Conservation (phyloP, 2,888 invertebrate genomes). For the Biston stratarius region DNA sequence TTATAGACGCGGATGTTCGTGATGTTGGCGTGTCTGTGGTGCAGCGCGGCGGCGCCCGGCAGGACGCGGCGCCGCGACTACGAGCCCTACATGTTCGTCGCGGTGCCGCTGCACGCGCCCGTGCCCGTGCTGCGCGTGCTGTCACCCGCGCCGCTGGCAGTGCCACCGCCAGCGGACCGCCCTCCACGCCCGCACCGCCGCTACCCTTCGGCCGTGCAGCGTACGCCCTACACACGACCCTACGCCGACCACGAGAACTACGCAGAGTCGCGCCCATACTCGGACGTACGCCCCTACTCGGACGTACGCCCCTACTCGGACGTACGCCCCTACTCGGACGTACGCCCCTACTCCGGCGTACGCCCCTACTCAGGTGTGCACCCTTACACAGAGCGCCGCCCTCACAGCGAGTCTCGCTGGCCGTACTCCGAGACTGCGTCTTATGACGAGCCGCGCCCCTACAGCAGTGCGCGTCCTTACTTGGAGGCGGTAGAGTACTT, state of each 20-base stretch:
- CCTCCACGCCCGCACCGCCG: slow-evolving; percentile 31
- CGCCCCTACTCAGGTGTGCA: slow-evolving; percentile 25
- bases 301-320: slow-evolving; percentile 24
- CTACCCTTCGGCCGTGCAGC: slow-evolving; percentile 52
- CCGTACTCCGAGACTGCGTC: slow-evolving; percentile 22
- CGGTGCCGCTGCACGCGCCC: slow-evolving; percentile 71
- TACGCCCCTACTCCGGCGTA: slow-evolving; percentile 32
- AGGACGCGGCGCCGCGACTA: slow-evolving; percentile 59
- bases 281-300: slow-evolving; percentile 33
- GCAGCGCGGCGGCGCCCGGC: slow-evolving; percentile 47
- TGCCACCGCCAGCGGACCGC: slow-evolving; percentile 26
- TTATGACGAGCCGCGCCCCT: slow-evolving; percentile 39
- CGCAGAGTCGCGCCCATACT: slow-evolving; percentile 33
- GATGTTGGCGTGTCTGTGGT: slow-evolving; percentile 50
- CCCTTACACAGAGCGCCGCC: slow-evolving; percentile 37
- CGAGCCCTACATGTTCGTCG: slow-evolving; percentile 68
- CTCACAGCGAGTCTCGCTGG: background rate
- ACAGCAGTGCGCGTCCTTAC: slow-evolving; percentile 31
- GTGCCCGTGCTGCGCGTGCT: slow-evolving; percentile 68
- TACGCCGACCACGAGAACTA: slow-evolving; percentile 34
- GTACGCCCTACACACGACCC: slow-evolving; percentile 48
- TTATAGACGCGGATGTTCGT: slow-evolving; percentile 60
- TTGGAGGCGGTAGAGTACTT: slow-evolving; percentile 46
- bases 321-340: slow-evolving; percentile 31
- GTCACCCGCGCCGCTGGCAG: slow-evolving; percentile 52